Evolutionary conservation across 2,113 vertebrate species (phyloP).

Genomic region (Chaetura pelagica): DNA sequence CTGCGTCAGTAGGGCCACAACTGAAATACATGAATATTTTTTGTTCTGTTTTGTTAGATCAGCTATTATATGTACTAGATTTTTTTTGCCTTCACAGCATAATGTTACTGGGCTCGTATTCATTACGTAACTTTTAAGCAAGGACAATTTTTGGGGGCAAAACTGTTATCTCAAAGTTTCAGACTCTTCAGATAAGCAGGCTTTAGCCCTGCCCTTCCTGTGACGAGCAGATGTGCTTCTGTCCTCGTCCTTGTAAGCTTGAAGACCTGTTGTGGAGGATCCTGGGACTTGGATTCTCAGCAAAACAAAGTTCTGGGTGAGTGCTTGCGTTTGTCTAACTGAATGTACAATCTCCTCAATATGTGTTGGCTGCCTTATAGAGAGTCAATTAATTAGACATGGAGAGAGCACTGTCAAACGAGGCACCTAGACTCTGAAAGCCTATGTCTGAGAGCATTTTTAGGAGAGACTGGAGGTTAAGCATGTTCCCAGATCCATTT

Average conservation of each 20-base stretch:
- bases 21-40: background rate
- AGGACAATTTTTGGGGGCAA: background rate
- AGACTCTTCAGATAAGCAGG: slow-evolving; percentile 50
- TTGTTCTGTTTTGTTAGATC: background rate
- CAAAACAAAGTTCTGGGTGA: slow-evolving; percentile 18
- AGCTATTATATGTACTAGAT: background rate
- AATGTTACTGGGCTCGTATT: background rate
- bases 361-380: background rate
- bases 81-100: background rate
- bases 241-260: background rate
- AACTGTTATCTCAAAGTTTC: slow-evolving; percentile 28
- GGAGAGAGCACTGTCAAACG: background rate
- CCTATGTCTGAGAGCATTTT: background rate
- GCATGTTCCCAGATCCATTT: background rate
- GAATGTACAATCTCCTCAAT: background rate
- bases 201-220: slow-evolving; percentile 58
- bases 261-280: background rate
- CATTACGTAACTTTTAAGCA: background rate
- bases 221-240: background rate
- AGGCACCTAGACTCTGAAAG: background rate
- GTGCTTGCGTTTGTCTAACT: background rate
- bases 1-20: background rate
- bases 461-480: background rate
- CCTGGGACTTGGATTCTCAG: background rate
- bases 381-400: background rate